Conservation (phyloP, 2,113 vertebrate genomes). For the Puma concolor region DNA sequence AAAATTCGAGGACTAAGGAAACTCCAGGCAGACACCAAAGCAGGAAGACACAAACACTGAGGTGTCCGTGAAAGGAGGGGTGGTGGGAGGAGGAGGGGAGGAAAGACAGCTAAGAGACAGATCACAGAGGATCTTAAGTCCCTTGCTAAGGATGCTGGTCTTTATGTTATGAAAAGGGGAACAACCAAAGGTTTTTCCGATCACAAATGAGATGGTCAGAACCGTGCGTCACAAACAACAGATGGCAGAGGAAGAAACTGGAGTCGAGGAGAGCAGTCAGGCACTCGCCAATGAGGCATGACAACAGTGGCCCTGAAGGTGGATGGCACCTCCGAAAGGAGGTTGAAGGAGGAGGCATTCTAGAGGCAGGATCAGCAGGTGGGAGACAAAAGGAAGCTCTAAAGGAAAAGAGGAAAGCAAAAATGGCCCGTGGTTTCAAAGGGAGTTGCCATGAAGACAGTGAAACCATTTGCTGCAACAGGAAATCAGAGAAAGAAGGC, state of each 20-base stretch:
- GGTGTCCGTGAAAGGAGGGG: not conserved
- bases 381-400: not conserved
- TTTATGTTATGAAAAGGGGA: not conserved
- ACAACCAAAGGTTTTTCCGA: not conserved
- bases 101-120: not conserved
- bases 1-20: not conserved
- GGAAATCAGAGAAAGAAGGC: not conserved
- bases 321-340: not conserved
- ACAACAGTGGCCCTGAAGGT: not conserved
- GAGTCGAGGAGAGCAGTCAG: not conserved
- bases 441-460: not conserved
- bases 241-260: not conserved
- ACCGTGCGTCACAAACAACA: not conserved
- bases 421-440: not conserved
- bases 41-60: not conserved
- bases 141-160: not conserved
- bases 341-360: not conserved
- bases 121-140: not conserved
- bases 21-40: not conserved
- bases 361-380: not conserved
- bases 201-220: not conserved
- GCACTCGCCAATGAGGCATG: too few relatives aligned
- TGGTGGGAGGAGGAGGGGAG: not conserved
- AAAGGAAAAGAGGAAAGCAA: not conserved
- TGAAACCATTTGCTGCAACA: fast-evolving